phyloP scores from a whole-genome alignment of 2,113 vertebrate genomes.

The Cheirogaleus medius region DNA sequence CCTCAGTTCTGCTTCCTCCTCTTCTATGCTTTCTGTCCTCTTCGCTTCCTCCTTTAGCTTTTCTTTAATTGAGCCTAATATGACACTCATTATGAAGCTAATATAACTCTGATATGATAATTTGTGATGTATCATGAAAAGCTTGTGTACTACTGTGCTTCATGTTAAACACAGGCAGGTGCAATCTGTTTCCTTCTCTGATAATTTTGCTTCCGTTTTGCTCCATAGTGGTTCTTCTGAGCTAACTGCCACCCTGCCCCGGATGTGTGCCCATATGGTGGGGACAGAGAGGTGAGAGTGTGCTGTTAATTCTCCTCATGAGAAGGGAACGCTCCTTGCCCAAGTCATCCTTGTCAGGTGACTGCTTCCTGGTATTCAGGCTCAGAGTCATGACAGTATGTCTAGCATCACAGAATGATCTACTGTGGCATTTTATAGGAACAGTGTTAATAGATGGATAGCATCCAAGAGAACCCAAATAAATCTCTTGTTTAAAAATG shows the following conservation, averaged over 20 bases:
- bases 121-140: neutral
- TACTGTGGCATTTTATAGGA: neutral
- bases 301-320: neutral
- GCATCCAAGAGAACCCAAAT: slow-evolving; percentile 30
- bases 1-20: neutral
- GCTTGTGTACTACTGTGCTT: neutral
- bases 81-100: neutral
- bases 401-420: neutral
- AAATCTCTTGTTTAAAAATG: slow-evolving; percentile 26
- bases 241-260: no score
- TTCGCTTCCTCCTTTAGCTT: neutral
- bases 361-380: neutral
- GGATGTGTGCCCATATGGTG: neutral
- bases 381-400: neutral
- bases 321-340: neutral
- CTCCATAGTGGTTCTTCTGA: neutral
- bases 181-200: neutral
- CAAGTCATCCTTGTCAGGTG: neutral
- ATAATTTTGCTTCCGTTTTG: neutral
- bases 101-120: neutral
- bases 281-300: neutral
- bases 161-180: neutral
- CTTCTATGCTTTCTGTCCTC: neutral
- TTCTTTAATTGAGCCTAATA: neutral
- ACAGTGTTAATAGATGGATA: neutral